Evolutionary conservation across 2,888 invertebrate species (phyloP).

Genomic region (Spisula solida): DNA sequence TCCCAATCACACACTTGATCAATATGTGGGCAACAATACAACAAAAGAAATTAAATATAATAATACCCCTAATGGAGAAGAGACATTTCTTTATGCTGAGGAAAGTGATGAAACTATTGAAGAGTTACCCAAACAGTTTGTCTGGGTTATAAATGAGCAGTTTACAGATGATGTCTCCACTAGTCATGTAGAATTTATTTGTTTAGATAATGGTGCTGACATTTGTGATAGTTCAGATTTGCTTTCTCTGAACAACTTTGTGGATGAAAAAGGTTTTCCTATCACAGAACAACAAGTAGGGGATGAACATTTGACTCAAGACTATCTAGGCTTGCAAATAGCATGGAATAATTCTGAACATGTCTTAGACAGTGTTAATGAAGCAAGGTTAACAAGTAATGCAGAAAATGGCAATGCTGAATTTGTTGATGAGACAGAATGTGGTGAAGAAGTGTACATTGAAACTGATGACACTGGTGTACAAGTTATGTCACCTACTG

Average conservation of each 20-base stretch:
- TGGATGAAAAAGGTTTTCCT: background rate
- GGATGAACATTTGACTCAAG: background rate
- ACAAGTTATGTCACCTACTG: background rate
- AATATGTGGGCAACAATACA: background rate
- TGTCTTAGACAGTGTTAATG: background rate
- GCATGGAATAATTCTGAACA: background rate
- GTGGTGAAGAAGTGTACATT: constrained; percentile 34
- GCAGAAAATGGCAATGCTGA: background rate
- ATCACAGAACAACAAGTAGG: background rate
- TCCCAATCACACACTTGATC: background rate
- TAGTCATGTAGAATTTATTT: background rate
- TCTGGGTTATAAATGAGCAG: background rate
- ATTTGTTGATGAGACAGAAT: constrained; percentile 31
- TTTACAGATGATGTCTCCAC: background rate
- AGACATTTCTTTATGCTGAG: background rate
- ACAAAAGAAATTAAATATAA: background rate
- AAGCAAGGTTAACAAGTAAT: background rate
- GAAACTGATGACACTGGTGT: constrained; percentile 17
- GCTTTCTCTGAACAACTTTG: background rate
- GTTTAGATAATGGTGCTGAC: background rate
- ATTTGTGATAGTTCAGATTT: background rate
- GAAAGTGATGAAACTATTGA: background rate
- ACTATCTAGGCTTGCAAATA: background rate
- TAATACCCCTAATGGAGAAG: background rate
- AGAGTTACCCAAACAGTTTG: background rate